These are phyloP conservation scores for Strongylocentrotus purpuratus DNA, from an alignment of 35 echinoderm and acorn worm species.

Conservation along the genomic window DNA sequence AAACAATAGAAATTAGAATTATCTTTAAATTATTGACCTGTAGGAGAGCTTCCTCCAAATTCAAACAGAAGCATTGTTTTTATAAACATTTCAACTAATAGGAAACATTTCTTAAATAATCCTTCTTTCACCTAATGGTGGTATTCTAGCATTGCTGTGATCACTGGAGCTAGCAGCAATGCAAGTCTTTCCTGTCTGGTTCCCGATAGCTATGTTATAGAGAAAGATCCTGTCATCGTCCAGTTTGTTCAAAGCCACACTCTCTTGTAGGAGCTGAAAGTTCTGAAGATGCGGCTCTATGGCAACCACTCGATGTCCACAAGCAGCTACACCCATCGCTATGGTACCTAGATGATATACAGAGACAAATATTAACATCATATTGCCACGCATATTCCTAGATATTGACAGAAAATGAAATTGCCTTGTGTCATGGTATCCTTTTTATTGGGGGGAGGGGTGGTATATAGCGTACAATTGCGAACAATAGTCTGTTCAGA, in stretches of 20 bases:
- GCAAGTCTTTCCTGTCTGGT: slow-evolving; percentile 67
- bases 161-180: slow-evolving; percentile 72
- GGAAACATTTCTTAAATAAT: no score
- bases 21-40: no score
- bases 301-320: slow-evolving; percentile 67
- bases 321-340: slow-evolving; percentile 70
- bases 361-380: neutral
- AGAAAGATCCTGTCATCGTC: slow-evolving; percentile 32
- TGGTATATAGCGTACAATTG: no score
- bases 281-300: slow-evolving; percentile 68
- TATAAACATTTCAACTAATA: no score
- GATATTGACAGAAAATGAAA: no score
- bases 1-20: no score
- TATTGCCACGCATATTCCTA: no score
- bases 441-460: no score
- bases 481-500: no score
- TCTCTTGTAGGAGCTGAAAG: slow-evolving; percentile 64
- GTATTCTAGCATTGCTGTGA: slow-evolving; percentile 59
- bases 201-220: slow-evolving; percentile 72
- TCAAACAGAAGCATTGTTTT: no score
- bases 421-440: no score
- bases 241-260: slow-evolving; percentile 62
- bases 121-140: slow-evolving; percentile 29
- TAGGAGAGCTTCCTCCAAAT: no score
- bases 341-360: slow-evolving; percentile 57